These are phyloP conservation scores for Drosophila kambysellisi DNA, from an alignment of 2,888 invertebrate genomes.

Conservation along the genomic window DNA sequence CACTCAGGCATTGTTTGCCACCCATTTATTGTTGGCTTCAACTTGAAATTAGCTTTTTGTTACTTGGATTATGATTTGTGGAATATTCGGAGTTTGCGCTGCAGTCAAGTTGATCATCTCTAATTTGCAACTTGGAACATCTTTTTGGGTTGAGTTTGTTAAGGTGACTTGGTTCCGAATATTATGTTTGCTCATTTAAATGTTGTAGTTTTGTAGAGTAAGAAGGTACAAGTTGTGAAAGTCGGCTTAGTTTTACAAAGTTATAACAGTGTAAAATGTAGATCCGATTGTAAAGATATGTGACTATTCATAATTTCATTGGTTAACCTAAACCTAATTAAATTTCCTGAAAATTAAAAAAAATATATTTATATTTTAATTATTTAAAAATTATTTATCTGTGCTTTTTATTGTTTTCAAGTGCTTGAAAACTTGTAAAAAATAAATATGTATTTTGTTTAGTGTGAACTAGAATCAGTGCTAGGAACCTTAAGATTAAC, in stretches of 20 bases:
- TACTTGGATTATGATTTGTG: slow-evolving; percentile 33
- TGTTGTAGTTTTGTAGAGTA: not conserved
- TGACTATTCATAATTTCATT: not conserved
- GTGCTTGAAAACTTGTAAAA: too few species aligned
- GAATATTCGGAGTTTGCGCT: not conserved
- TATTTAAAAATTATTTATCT: not conserved
- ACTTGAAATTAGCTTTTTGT: slow-evolving; percentile 35
- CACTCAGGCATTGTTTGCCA: slow-evolving; percentile 26
- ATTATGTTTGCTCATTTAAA: not conserved
- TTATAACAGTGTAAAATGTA: not conserved
- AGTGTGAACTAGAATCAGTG: too few species aligned
- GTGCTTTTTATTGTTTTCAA: not conserved
- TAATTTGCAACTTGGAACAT: not conserved
- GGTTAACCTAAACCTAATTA: too few species aligned
- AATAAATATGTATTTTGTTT: too few species aligned
- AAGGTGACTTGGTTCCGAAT: not conserved
- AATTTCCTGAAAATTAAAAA: not conserved
- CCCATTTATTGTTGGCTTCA: slow-evolving; percentile 22
- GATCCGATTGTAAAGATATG: not conserved
- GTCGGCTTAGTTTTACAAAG: not conserved
- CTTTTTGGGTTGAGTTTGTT: not conserved
- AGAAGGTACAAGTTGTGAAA: not conserved
- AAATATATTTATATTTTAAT: not conserved
- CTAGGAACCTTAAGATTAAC: not conserved
- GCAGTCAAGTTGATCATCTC: not conserved